phyloP scores from a whole-genome alignment of 2,888 invertebrate genomes.

The Silvanus unidentatus region DNA sequence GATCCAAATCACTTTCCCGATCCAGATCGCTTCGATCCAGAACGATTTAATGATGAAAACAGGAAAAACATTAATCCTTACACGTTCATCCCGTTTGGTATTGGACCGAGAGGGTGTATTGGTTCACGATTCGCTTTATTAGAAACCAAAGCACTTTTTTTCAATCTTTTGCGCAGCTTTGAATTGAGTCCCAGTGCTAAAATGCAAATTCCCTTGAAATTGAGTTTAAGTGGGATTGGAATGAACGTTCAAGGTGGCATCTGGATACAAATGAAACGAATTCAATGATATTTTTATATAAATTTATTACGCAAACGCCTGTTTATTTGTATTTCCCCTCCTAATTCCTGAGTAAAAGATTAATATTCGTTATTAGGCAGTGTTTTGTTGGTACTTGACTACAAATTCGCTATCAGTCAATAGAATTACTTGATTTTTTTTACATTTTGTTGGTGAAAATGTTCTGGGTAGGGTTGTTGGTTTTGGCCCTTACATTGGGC shows the following conservation, averaged over 20 bases:
- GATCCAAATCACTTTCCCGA: conserved; percentile 43
- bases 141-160: not conserved
- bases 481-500: too few species aligned
- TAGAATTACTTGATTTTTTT: too few species aligned
- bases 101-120: conserved; percentile 50
- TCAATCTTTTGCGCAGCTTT: not conserved
- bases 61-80: conserved; percentile 45
- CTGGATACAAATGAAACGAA: not conserved
- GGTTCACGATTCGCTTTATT: conserved; percentile 37
- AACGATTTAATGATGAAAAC: conserved; percentile 28
- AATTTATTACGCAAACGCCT: not conserved
- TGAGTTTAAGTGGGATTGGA: not conserved
- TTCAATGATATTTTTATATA: not conserved
- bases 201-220: not conserved
- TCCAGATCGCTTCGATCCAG: conserved; percentile 47
- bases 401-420: too few species aligned
- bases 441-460: too few species aligned
- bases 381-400: too few species aligned
- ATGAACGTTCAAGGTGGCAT: not conserved
- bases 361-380: too few species aligned
- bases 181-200: not conserved
- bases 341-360: too few species aligned
- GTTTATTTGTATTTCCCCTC: too few species aligned
- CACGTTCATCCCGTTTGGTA: conserved; percentile 50
- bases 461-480: too few species aligned